Conservation (phyloP, 1,140 invertebrate genomes). For the Pemphigus obesinymphae region DNA sequence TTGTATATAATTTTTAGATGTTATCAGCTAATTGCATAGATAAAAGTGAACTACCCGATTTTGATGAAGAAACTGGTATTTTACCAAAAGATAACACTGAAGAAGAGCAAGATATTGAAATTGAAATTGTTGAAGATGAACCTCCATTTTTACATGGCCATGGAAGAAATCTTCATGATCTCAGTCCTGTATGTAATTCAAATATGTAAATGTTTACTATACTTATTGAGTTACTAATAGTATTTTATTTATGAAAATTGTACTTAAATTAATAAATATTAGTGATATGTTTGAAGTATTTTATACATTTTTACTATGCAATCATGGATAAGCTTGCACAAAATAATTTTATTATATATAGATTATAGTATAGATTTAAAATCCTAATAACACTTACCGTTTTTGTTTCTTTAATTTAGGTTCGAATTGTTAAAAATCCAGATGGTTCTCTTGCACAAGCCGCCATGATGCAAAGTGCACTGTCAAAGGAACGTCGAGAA, state of each 20-base stretch:
- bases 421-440: slow-evolving; percentile 97
- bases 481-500: slow-evolving; percentile 94
- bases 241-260: not conserved
- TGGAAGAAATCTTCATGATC: slow-evolving; percentile 79
- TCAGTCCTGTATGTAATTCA: slow-evolving; percentile 71
- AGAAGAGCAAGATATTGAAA: slow-evolving; percentile 94
- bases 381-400: not conserved
- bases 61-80: slow-evolving; percentile 83
- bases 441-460: slow-evolving; percentile 96
- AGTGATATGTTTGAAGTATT: no score
- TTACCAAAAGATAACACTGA: slow-evolving; percentile 84
- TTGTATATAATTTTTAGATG: slow-evolving; percentile 48
- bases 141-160: slow-evolving; percentile 92
- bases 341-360: not conserved
- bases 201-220: not conserved
- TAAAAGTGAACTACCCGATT: slow-evolving; percentile 84
- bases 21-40: slow-evolving; percentile 58
- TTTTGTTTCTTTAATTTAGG: slow-evolving; percentile 43
- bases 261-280: no score
- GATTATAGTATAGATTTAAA: not conserved
- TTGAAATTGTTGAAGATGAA: slow-evolving; percentile 98
- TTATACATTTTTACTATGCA: no score
- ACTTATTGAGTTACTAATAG: not conserved
- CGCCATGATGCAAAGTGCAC: slow-evolving; percentile 98
- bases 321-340: not conserved